These are phyloP conservation scores for Bicyclus anynana DNA, from an alignment of 1,140 invertebrate species.

Conservation along the genomic window DNA sequence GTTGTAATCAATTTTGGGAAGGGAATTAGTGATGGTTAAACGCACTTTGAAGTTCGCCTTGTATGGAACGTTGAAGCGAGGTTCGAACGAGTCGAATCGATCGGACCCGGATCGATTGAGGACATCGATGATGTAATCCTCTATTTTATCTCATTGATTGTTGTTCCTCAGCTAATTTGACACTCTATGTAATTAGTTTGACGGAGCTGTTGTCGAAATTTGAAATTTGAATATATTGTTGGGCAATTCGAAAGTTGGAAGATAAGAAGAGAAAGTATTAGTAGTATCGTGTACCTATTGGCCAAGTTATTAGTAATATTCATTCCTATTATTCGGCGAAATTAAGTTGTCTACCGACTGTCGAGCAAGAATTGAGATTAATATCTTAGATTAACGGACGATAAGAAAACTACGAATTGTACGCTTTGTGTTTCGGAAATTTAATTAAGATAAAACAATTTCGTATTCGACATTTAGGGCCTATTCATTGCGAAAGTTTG, in stretches of 20 bases:
- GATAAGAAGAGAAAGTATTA: conserved; percentile 14
- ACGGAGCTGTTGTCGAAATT: conserved; percentile 3
- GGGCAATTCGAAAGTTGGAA: conserved; percentile 20
- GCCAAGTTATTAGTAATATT: background rate
- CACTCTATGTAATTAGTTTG: conserved; percentile 24
- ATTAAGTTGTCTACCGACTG: background rate
- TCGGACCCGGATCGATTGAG: conserved; percentile 37
- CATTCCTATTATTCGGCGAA: conserved; percentile 2
- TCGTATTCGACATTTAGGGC: background rate
- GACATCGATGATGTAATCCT: conserved; percentile 45
- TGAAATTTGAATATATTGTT: conserved; percentile 11
- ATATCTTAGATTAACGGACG: background rate
- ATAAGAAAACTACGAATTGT: background rate
- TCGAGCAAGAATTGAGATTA: background rate
- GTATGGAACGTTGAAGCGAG: conserved; percentile 28
- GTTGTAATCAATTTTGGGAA: background rate
- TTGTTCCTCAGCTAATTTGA: conserved; percentile 18
- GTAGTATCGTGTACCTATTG: background rate
- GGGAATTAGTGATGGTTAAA: background rate
- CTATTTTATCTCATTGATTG: conserved; percentile 20
- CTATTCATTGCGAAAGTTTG: too few species aligned
- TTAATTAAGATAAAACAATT: background rate
- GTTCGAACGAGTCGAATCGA: conserved; percentile 40
- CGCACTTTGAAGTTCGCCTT: conserved; percentile 19
- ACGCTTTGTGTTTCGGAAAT: background rate